Base-by-base conservation (phyloP, 2,113 vertebrate species). In the Fukomys damarensis region DNA sequence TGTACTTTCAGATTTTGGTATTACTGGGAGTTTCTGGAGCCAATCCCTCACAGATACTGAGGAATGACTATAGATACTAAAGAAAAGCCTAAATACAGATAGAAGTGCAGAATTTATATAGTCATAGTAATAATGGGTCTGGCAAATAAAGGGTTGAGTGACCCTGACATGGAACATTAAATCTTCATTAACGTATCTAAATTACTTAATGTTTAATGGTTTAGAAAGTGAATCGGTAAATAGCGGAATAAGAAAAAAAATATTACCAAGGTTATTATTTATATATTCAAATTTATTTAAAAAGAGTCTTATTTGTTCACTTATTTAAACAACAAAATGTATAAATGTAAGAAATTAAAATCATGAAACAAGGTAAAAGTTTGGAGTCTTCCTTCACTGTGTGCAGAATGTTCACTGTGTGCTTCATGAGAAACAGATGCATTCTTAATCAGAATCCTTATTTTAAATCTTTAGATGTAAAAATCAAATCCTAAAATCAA, bases 101-200 rank as follows among this genome's bases (percentile, higher is more conserved):
- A 80, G 16, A 13, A 52, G 32, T 41, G 2, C 20, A 76, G 9
- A 19, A 43, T 56, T 32, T 89, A 13, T 90, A 61, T 7, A 65
- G 24, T 66, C 86, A 10, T 65, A 5, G 16, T 65, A 93, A 74
- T 63, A 90, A 86, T 81, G 16, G 9, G n/a, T 84, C 56, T 52
- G 63, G 19, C 58, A 94, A 93, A 80, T 72, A 86, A 91, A 52
- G 28, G 74, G 22, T 54, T 1, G 32, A 61, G 54, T 80, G 61
- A 93, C 82, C 41, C 84, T 61, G 13, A 56, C 30, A 54, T 46
- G 58, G 82, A 30, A 49, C 41, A 94, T 93, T 91, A 88, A 74
- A 88, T 80, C 49, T 81, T 95, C 74, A 90, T 76, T 96, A 86
- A 80, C 49, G 3, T 88, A 28, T 49, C 66, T 83, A 26, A 92